Evolutionary conservation across 2,888 invertebrate genomes (phyloP).

Genomic region (Barypeithes pellucidus): DNA sequence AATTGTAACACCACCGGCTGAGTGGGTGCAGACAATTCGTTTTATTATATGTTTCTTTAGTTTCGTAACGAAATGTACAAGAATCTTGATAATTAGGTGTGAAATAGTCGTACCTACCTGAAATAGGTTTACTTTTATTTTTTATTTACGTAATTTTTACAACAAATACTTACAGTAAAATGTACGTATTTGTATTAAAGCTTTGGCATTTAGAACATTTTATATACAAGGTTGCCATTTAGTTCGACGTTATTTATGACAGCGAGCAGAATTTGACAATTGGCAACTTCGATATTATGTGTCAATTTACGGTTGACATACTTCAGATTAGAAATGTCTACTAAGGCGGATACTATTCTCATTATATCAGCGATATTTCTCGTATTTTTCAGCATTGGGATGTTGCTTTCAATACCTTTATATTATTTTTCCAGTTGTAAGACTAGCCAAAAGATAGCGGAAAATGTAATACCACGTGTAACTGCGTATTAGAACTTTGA

Average conservation of each 20-base stretch:
- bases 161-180: not conserved
- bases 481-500: too few species aligned
- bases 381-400: not conserved
- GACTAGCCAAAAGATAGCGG: too few species aligned
- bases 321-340: not conserved
- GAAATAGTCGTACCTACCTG: not conserved
- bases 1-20: not conserved
- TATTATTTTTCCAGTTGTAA: not conserved
- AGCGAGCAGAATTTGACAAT: too few species aligned
- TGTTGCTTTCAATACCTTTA: not conserved
- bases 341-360: not conserved
- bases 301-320: too few species aligned
- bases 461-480: too few species aligned
- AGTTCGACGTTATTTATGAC: too few species aligned
- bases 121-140: not conserved
- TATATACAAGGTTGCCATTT: too few species aligned
- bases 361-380: not conserved
- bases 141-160: not conserved
- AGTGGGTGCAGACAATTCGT: not conserved
- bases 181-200: too few species aligned
- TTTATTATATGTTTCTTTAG: not conserved
- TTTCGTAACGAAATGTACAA: not conserved
- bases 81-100: not conserved
- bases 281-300: too few species aligned
- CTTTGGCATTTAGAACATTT: too few species aligned